Conservation (phyloP, 2,888 invertebrate genomes). For the Eucriotettix oculatus region DNA sequence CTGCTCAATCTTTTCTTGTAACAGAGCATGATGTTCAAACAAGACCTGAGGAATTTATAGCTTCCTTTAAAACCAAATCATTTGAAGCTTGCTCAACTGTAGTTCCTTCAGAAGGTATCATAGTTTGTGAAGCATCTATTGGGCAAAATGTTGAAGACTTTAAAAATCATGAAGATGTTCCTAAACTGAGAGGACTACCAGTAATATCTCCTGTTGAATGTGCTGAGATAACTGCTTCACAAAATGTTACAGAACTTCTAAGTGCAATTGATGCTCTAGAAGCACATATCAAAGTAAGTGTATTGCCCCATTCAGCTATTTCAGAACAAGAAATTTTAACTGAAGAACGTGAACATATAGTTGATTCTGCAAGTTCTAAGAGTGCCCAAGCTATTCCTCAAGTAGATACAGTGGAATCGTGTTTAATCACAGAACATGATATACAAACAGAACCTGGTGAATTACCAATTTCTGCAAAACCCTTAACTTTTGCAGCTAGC, state of each 20-base stretch:
- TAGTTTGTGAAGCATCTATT: conserved; percentile 28
- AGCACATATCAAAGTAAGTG: conserved; percentile 29
- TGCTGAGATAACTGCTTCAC: no score
- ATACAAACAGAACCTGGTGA: conserved; percentile 31
- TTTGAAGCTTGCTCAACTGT: conserved; percentile 28
- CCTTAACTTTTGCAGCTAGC: conserved; percentile 26
- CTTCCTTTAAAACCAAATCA: conserved; percentile 25
- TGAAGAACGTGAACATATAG: conserved; percentile 29
- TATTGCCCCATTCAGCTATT: conserved; percentile 35
- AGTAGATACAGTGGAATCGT: conserved; percentile 30
- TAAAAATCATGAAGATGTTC: no score
- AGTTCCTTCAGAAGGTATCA: conserved; percentile 29
- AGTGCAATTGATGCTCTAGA: conserved; percentile 16
- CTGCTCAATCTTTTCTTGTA: conserved; percentile 34
- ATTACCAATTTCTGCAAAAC: conserved; percentile 28
- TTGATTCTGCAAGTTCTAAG: conserved; percentile 15
- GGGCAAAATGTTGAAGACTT: conserved; percentile 8
- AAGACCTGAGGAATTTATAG: conserved; percentile 30
- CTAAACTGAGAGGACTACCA: no score
- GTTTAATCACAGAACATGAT: conserved; percentile 36
- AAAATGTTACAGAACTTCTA: conserved; percentile 1
- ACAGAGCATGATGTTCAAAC: conserved; percentile 35
- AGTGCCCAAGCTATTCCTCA: conserved; percentile 22
- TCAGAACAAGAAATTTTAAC: conserved; percentile 27
- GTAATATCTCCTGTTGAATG: no score